A percentile compares a stretch with the other conserved stretches of the same genome.
These are phyloP conservation scores for Pomatorhinus ruficollis DNA, from an alignment of 2,113 vertebrate species.

Conservation along the genomic window DNA sequence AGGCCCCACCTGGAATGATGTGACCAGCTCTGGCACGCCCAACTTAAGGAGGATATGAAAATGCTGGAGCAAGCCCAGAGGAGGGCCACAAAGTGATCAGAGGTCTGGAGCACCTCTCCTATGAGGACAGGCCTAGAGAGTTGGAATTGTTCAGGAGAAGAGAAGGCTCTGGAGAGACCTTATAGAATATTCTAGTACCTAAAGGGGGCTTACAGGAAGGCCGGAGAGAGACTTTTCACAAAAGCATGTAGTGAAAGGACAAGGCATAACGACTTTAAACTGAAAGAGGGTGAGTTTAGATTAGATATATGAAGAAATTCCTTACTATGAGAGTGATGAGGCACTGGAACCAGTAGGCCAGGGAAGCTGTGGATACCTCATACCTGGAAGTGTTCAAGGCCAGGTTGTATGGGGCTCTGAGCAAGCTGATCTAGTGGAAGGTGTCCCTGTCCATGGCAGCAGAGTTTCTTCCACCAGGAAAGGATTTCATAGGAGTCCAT, in stretches of 20 bases:
- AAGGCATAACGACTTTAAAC: not conserved
- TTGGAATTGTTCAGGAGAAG: not conserved
- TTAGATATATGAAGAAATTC: not conserved
- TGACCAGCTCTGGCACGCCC: not conserved
- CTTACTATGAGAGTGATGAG: not conserved
- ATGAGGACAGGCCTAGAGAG: not conserved
- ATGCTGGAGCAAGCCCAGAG: not conserved
- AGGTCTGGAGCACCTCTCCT: not conserved
- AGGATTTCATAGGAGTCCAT: not conserved
- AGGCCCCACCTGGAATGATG: not conserved
- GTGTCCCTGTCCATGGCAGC: not conserved
- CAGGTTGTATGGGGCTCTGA: not conserved
- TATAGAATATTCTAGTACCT: not conserved
- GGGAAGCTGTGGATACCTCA: not conserved
- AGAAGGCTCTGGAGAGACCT: not conserved
- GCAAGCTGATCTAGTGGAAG: not conserved
- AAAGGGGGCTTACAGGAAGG: not conserved
- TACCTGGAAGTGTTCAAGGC: not conserved
- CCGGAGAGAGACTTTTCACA: not conserved
- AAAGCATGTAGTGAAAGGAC: not conserved
- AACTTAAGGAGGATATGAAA: not conserved
- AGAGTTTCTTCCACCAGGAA: not conserved
- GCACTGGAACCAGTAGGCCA: not conserved
- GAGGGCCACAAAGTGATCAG: not conserved
- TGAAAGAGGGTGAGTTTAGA: not conserved